A percentile compares a stretch with the other conserved stretches of the same genome.
These are phyloP conservation scores for Rapana venosa DNA, from an alignment of 2,888 invertebrate species.

Conservation along the genomic window DNA sequence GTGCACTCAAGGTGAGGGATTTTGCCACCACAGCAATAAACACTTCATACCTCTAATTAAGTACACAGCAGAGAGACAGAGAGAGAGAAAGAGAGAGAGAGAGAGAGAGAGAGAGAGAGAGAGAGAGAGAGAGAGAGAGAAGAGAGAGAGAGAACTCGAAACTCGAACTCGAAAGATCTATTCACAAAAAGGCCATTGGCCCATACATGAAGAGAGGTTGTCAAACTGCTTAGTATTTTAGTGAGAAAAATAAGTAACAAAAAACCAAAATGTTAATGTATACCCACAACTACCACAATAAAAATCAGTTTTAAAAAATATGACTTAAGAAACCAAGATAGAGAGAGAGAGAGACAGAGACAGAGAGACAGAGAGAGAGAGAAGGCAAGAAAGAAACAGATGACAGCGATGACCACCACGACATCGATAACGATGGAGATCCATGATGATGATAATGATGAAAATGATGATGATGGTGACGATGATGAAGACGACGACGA, in stretches of 20 bases:
- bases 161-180: no score
- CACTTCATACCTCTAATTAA: no score
- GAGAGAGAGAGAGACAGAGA: background rate
- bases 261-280: no score
- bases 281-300: no score
- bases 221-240: no score
- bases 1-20: no score
- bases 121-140: background rate
- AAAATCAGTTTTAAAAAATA: no score
- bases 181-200: no score
- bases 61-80: background rate
- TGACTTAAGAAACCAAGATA: background rate
- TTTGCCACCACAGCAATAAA: no score
- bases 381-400: background rate
- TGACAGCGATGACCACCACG: background rate
- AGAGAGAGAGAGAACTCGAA: no score
- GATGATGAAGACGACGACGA: background rate
- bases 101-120: constrained; percentile 15
- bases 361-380: background rate
- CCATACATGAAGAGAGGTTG: no score
- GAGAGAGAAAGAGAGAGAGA: background rate
- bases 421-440: background rate
- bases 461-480: background rate
- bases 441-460: background rate
- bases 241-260: no score